Conservation (phyloP, 2,888 invertebrate genomes). For the Leptopilina myrica region DNA sequence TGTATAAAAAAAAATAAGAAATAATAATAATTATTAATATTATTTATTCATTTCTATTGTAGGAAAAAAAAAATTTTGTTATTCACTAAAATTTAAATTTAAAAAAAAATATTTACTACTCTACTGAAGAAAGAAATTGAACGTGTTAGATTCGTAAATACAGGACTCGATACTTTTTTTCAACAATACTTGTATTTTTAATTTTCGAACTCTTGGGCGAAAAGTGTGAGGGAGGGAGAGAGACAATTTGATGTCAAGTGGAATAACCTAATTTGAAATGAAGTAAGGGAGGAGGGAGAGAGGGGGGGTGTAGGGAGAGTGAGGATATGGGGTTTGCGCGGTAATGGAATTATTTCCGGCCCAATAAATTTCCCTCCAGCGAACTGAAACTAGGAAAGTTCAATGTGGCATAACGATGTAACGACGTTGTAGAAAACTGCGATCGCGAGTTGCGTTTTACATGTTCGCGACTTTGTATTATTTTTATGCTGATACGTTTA, state of each 20-base stretch:
- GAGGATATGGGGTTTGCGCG: slow-evolving; percentile 36
- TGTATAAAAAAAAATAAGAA: too few relatives aligned
- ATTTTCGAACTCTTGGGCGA: neutral
- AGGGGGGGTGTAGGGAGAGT: too few relatives aligned
- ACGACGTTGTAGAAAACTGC: slow-evolving; percentile 47
- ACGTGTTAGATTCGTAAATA: too few relatives aligned
- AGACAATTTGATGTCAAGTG: slow-evolving; percentile 39
- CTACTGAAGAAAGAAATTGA: too few relatives aligned
- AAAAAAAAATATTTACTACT: too few relatives aligned
- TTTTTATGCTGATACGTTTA: neutral
- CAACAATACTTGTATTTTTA: neutral
- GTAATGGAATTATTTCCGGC: slow-evolving; percentile 56
- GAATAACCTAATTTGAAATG: slow-evolving; percentile 50
- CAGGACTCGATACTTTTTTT: too few relatives aligned
- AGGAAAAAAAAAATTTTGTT: too few relatives aligned
- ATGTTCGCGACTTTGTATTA: neutral
- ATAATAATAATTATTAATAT: too few relatives aligned
- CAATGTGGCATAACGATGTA: slow-evolving; percentile 53
- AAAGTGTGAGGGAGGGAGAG: neutral
- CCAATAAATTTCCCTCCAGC: slow-evolving; percentile 53
- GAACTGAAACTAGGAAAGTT: slow-evolving; percentile 53
- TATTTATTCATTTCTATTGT: too few relatives aligned
- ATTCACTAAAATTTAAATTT: too few relatives aligned
- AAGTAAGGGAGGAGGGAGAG: neutral
- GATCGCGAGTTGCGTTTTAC: slow-evolving; percentile 19